These are phyloP conservation scores for Jaculus jaculus DNA, from an alignment of 2,113 vertebrate species.

Conservation along the genomic window DNA sequence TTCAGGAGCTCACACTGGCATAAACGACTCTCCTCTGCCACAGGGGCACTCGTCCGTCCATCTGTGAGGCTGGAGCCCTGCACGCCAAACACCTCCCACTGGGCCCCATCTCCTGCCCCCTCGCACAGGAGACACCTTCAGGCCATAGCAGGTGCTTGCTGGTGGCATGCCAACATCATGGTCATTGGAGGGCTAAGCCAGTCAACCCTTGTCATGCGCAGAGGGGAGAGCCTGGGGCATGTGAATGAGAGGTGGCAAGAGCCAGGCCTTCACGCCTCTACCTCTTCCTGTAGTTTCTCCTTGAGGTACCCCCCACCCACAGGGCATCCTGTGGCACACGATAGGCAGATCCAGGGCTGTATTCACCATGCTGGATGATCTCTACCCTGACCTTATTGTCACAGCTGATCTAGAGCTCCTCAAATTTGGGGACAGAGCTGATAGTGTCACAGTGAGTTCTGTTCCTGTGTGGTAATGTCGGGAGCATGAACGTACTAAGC, in stretches of 20 bases:
- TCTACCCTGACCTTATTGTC: neutral
- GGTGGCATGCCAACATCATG: neutral
- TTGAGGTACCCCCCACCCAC: neutral
- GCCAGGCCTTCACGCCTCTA: neutral
- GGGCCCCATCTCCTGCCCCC: neutral
- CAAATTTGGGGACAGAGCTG: neutral
- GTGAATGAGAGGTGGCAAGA: rapidly evolving
- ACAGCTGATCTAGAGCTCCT: neutral
- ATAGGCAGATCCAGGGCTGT: neutral
- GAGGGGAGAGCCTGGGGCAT: neutral
- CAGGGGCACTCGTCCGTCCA: neutral
- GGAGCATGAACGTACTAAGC: neutral
- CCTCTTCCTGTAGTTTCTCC: neutral
- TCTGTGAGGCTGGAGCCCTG: neutral
- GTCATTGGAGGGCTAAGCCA: neutral
- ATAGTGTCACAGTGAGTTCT: neutral
- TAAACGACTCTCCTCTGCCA: neutral
- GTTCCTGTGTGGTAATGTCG: neutral
- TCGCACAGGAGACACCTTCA: too few species aligned
- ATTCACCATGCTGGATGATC: neutral
- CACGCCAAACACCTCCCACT: neutral
- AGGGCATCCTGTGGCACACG: neutral
- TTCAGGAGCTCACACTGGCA: neutral
- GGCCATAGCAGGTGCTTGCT: neutral
- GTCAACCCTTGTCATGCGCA: neutral